Base-by-base conservation (phyloP, 1,140 invertebrate species). In the Luehdorfia chinensis region DNA sequence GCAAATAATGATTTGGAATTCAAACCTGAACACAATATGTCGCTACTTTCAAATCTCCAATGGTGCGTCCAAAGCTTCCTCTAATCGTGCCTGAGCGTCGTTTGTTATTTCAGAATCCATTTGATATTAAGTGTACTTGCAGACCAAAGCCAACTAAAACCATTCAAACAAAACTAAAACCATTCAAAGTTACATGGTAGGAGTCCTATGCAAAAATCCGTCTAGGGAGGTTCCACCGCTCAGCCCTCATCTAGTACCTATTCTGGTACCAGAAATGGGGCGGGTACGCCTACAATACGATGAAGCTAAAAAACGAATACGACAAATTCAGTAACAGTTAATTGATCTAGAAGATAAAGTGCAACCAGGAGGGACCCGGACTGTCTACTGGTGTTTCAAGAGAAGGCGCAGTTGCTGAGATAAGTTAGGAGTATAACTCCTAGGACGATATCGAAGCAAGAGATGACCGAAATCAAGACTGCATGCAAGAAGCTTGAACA, bases 351-450 rank as follows among this genome's bases (percentile, higher is more conserved):
- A 98, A 84, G 95, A 97, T 68, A 94, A 94, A 84, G 93, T 95
- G n/a, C 90, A 92, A 64, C 96, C 97, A 0, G 96, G 96, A 1
- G 93, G 95, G 97, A 98, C 72, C 97, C 97, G 87, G 97, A 98
- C 74, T 91, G 96, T 47, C 88, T 99, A 18, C 76, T 98, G 27
- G 87, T 99, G 0, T 97, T 98, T 79, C 89, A 90, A 72, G 96
- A 97, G 70, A 99, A 99, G 81, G 96, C 98, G 80, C 96, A 98
- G 66, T 83, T 98, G 12, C 75, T 98, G 15, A 87, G 96, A 55
- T 97, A 99, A 69, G 71, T 98, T 2, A 87, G 95, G 36, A 96
- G 95, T 74, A 96, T 97, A 61, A 96, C 95, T 11, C 92, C 94
- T 0, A 92, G 95, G 50, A 94, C 94, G 5, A 90, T 95, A 52